phyloP scores from a whole-genome alignment of 2,113 vertebrate species.

The Cervus canadensis region DNA sequence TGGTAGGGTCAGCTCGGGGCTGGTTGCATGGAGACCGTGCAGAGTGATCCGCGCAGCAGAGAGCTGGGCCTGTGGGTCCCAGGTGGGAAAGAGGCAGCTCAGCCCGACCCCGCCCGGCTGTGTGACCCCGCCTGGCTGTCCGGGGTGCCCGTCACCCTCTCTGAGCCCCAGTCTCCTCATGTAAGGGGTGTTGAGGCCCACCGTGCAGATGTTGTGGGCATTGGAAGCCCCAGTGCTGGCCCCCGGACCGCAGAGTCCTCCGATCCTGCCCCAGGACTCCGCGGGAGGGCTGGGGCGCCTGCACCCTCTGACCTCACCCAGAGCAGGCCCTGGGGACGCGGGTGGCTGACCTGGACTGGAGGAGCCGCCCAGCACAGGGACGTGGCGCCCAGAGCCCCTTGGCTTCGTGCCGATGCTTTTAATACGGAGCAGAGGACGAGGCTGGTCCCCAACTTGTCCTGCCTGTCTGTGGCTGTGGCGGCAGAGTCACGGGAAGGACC shows the following conservation, averaged over 20 bases:
- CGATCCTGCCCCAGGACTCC: background rate
- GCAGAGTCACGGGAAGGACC: rapidly evolving
- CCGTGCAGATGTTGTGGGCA: too few species aligned
- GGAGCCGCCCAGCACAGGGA: background rate
- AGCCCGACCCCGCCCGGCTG: rapidly evolving
- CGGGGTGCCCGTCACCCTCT: background rate
- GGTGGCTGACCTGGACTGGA: background rate
- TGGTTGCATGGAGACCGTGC: rapidly evolving
- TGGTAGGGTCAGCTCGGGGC: rapidly evolving
- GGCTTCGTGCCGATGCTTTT: rapidly evolving
- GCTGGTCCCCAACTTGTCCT: rapidly evolving
- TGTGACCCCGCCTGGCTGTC: background rate
- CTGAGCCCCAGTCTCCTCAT: background rate
- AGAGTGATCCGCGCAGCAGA: rapidly evolving
- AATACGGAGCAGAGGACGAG: rapidly evolving
- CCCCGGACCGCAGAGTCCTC: background rate
- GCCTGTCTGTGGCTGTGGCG: too few species aligned
- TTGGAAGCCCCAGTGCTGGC: background rate
- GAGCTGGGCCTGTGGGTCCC: background rate
- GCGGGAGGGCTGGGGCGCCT: background rate
- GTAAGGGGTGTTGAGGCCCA: rapidly evolving
- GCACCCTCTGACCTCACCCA: background rate
- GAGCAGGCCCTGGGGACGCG: background rate
- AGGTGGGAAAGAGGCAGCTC: background rate
- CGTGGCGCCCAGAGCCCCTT: rapidly evolving